Evolutionary conservation across 2,888 invertebrate genomes (phyloP).

Genomic region (Netelia fuscicornis): DNA sequence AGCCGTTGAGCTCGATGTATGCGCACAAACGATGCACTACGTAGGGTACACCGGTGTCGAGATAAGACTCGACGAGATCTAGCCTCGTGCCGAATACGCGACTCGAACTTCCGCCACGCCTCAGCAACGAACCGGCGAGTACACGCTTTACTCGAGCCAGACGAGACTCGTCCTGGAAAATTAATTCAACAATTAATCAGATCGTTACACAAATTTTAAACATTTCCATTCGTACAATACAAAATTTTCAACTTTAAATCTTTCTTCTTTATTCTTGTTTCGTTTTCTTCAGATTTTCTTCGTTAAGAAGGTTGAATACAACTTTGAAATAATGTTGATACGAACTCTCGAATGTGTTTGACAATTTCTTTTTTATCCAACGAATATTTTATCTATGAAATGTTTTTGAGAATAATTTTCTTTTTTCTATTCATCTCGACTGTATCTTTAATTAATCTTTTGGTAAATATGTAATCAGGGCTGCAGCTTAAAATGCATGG

Average conservation of each 20-base stretch:
- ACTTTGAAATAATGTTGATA: background rate
- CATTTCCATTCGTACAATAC: too few relatives aligned
- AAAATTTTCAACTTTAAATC: too few relatives aligned
- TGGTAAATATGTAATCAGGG: too few relatives aligned
- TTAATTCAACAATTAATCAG: background rate
- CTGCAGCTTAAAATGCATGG: too few relatives aligned
- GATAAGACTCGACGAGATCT: conserved; percentile 81
- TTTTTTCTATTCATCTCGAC: too few relatives aligned
- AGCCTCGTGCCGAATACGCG: conserved; percentile 82
- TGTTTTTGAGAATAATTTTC: too few relatives aligned
- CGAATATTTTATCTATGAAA: too few relatives aligned
- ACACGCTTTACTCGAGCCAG: conserved; percentile 83
- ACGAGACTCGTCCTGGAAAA: conserved; percentile 81
- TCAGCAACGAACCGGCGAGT: conserved; percentile 80
- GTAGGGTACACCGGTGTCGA: conserved; percentile 83
- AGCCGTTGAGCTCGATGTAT: conserved; percentile 84
- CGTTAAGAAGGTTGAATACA: too few relatives aligned
- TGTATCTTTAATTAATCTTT: too few relatives aligned
- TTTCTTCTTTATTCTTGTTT: too few relatives aligned
- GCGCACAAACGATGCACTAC: conserved; percentile 84
- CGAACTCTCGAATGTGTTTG: background rate
- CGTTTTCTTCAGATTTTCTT: too few relatives aligned
- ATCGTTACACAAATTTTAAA: background rate
- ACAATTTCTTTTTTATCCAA: background rate
- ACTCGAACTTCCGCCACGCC: conserved; percentile 76